Evolutionary conservation across 2,113 vertebrate species (phyloP).

Genomic region (Fukomys damarensis): DNA sequence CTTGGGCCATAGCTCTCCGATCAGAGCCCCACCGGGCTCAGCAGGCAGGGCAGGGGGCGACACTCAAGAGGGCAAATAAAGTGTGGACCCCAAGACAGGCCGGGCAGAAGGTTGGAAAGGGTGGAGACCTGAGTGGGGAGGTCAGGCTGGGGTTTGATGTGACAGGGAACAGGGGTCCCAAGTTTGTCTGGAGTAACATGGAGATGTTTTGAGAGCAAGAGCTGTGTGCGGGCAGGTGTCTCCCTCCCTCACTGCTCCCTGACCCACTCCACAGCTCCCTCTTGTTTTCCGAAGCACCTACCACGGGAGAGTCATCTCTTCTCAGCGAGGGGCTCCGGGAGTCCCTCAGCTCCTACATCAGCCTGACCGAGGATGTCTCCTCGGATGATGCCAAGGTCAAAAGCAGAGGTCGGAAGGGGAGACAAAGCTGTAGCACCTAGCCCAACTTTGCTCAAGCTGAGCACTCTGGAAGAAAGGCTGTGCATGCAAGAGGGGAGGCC

Average conservation of each 20-base stretch:
- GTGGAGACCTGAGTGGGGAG: neutral
- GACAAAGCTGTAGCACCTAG: conserved; percentile 68
- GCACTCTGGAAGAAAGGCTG: neutral
- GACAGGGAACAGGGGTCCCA: neutral
- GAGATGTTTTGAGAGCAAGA: neutral
- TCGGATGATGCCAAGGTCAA: neutral
- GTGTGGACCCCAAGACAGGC: neutral
- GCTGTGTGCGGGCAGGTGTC: neutral
- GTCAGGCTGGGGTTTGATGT: neutral
- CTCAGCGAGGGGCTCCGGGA: conserved; percentile 92
- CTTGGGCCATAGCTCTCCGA: neutral
- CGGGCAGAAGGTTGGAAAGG: neutral
- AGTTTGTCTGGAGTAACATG: neutral
- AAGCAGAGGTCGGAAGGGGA: neutral
- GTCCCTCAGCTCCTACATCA: conserved; percentile 91
- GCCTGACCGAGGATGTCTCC: conserved; percentile 84
- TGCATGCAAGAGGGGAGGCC: fast-evolving
- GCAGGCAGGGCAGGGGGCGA: neutral
- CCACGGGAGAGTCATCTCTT: conserved; percentile 80
- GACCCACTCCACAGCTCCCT: conserved; percentile 83
- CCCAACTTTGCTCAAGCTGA: conserved; percentile 33
- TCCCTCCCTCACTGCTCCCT: neutral
- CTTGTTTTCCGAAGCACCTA: conserved; percentile 81
- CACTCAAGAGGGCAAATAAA: neutral
- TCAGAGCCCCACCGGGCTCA: neutral